A percentile compares a stretch with the other conserved stretches of the same genome.
Conservation (phyloP, 2,797 vertebrate species). For the Sciaenops ocellatus region DNA sequence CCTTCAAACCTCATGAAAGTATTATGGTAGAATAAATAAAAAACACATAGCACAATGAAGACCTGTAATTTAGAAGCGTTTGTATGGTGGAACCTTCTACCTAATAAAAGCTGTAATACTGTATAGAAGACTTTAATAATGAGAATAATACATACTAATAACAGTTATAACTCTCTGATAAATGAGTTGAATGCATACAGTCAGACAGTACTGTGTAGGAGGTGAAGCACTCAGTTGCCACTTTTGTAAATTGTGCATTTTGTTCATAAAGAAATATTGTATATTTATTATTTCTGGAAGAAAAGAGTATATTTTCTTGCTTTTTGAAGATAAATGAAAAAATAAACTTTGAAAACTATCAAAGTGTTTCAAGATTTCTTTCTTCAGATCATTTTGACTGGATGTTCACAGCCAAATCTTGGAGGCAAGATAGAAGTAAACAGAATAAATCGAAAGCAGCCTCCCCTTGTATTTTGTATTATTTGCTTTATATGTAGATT, state of each 20-base stretch:
- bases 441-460: not conserved
- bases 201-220: constrained; percentile 88
- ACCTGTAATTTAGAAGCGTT: constrained; percentile 43
- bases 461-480: not conserved
- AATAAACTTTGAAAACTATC: constrained; percentile 56
- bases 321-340: constrained; percentile 80
- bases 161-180: constrained; percentile 65
- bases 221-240: constrained; percentile 82
- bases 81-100: constrained; percentile 43
- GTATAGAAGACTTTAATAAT: constrained; percentile 68
- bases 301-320: constrained; percentile 95
- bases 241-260: constrained; percentile 98
- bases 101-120: constrained; percentile 61
- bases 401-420: not conserved
- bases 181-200: constrained; percentile 70
- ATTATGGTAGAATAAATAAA: constrained; percentile 64
- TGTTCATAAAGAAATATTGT: constrained; percentile 95
- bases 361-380: not conserved
- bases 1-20: constrained; percentile 64
- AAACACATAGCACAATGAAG: constrained; percentile 45
- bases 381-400: not conserved
- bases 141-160: constrained; percentile 74
- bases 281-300: constrained; percentile 96
- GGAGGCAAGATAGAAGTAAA: not conserved
- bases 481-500: not conserved